Evolutionary conservation across 2,113 vertebrate genomes (phyloP).

Genomic region (Nothoprocta pentlandii): DNA sequence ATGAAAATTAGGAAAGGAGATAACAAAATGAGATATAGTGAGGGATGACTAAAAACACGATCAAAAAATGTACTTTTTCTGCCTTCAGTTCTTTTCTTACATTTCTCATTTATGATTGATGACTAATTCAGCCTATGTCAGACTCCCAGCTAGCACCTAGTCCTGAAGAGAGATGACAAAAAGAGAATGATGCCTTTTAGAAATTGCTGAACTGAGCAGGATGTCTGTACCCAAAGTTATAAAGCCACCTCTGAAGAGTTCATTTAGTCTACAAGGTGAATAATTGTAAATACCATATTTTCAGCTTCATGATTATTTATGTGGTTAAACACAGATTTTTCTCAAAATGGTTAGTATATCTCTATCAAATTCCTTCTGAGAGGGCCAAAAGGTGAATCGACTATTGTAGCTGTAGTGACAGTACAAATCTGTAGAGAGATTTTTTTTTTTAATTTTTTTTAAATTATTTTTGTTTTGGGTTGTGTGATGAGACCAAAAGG

Average conservation of each 20-base stretch:
- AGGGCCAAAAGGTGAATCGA: background rate
- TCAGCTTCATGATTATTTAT: background rate
- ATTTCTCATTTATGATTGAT: background rate
- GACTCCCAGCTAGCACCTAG: background rate
- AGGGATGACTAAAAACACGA: background rate
- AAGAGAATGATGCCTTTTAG: background rate
- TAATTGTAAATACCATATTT: background rate
- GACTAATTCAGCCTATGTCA: background rate
- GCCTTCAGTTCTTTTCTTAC: background rate
- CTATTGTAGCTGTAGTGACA: background rate
- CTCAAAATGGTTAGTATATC: background rate
- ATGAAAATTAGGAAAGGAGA: background rate
- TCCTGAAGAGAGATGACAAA: background rate
- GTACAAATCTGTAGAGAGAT: background rate
- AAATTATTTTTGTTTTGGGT: background rate
- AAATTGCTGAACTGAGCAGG: background rate
- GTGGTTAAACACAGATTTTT: background rate
- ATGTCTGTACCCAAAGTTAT: background rate
- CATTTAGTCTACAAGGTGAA: background rate
- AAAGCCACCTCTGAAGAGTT: background rate
- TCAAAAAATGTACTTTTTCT: background rate
- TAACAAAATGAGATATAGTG: background rate
- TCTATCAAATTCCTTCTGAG: background rate
- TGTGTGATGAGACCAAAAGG: background rate
- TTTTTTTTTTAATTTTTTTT: background rate